Conservation (phyloP, 2,113 vertebrate genomes). For the Choloepus hoffmanni region DNA sequence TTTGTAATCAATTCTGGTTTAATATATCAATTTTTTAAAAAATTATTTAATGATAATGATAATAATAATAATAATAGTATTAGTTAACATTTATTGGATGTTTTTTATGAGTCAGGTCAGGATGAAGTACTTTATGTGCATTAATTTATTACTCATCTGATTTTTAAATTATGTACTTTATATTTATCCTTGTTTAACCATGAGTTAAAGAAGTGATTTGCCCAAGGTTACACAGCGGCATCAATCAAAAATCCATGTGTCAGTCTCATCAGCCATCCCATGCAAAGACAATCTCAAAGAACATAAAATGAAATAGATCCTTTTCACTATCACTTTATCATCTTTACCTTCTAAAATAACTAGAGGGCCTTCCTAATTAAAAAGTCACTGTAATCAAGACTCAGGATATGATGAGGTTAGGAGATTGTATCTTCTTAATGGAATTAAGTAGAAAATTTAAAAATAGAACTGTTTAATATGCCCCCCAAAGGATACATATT, state of each 20-base stretch:
- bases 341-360: background rate
- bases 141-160: too few species aligned
- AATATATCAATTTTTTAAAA: background rate
- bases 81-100: background rate
- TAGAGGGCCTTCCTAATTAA: background rate
- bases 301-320: background rate
- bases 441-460: background rate
- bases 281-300: background rate
- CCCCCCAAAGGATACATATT: background rate
- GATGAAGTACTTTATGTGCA: too few species aligned
- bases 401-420: background rate
- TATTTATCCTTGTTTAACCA: too few species aligned
- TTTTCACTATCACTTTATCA: background rate
- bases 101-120: background rate
- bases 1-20: background rate
- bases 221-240: too few species aligned
- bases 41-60: background rate
- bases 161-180: too few species aligned
- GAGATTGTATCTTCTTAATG: background rate
- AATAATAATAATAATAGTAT: background rate
- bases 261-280: background rate
- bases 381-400: background rate
- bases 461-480: background rate
- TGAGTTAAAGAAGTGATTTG: too few species aligned
- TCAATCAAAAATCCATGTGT: background rate